Evolutionary conservation across 2,888 invertebrate species (phyloP), one percentile per base, ranked within the genome.

Genomic region (Cheilosia vulpina): DNA sequence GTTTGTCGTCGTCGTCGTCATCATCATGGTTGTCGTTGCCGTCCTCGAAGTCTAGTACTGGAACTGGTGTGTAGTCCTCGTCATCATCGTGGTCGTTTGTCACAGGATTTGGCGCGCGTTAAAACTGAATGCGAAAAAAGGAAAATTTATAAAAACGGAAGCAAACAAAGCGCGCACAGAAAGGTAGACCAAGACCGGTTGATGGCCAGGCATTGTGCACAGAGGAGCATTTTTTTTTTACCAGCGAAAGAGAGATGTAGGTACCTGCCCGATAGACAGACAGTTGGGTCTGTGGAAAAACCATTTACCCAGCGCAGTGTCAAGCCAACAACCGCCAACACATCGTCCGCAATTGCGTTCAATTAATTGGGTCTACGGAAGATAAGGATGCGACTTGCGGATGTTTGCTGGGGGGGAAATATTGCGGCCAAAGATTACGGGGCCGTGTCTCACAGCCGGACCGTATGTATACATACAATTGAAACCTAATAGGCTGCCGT

Each of bases 301-400:
- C 4, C 38, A 13, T 38, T 38, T 13, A 38, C 13, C 38, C 21
- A 24, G 24, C 6, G 9, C 15, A 21, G 13, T 52, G 63, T 45
- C 45, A 38, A 38, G 52, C 69, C 75, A 65, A 45, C 63, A 19
- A 43, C 68, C 50, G 43, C 31, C 72, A 68, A 38, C 82, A 50
- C 81, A 76, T 53, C 69, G 81, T 77, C 85, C 85, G 81, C 85
- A 85, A 76, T 81, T 81, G 85, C 85, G 81, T 85, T 76, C 85
- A 85, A 85, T 85, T 85, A 85, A 85, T 81, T 81, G 76, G 66
- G 85, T 85, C 81, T 81, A 38, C 81, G 66, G 77, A 63, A 77
- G 77, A 72, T 68, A 72, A 72, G 76, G 76, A 81, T 81, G 68
- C 71, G 52, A 85, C 85, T 76, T 80, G 72, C 81, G 76, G 81